A percentile compares a stretch with the other conserved stretches of the same genome.
phyloP scores from a whole-genome alignment of 2,113 vertebrate genomes.

The Semicossyphus pulcher region DNA sequence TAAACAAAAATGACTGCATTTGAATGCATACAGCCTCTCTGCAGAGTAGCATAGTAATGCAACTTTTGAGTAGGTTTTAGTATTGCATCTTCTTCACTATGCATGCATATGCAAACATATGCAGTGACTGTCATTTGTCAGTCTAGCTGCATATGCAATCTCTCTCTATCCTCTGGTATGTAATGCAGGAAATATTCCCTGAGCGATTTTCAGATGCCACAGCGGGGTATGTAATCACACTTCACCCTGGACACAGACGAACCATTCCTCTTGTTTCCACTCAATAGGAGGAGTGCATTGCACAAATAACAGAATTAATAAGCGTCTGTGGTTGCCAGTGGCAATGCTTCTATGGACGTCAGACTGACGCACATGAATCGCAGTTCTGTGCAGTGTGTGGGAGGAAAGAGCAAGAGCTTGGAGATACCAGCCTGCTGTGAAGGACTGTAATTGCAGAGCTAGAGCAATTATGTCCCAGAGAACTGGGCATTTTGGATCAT shows the following conservation, averaged over 20 bases:
- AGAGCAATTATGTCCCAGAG: conserved; percentile 69
- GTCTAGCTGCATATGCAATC: conserved; percentile 11
- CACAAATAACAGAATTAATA: conserved; percentile 64
- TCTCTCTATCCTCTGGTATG: conserved; percentile 22
- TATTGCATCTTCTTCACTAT: conserved; percentile 5
- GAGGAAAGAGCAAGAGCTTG: conserved; percentile 76
- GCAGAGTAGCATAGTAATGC: conserved; percentile 18
- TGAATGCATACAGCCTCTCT: conserved; percentile 18
- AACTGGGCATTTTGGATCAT: conserved; percentile 61
- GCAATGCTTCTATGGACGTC: conserved; percentile 74
- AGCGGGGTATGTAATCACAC: conserved; percentile 40
- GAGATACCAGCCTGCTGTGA: conserved; percentile 74
- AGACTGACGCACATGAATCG: conserved; percentile 77
- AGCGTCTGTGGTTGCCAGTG: conserved; percentile 66
- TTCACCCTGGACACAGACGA: neutral
- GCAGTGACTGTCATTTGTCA: conserved; percentile 9
- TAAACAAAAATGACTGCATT: neutral
- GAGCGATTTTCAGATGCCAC: conserved; percentile 16
- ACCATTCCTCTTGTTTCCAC: conserved; percentile 48
- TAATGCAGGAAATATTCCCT: neutral
- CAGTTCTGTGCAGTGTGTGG: conserved; percentile 72
- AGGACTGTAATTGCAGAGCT: conserved; percentile 76
- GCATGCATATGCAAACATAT: conserved; percentile 27
- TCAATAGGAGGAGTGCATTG: conserved; percentile 46
- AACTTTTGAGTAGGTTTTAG: neutral